A percentile compares a stretch with the other conserved stretches of the same genome.
Evolutionary conservation across 2,113 vertebrate genomes (phyloP).

Genomic region (Cyprinodon tularosa): DNA sequence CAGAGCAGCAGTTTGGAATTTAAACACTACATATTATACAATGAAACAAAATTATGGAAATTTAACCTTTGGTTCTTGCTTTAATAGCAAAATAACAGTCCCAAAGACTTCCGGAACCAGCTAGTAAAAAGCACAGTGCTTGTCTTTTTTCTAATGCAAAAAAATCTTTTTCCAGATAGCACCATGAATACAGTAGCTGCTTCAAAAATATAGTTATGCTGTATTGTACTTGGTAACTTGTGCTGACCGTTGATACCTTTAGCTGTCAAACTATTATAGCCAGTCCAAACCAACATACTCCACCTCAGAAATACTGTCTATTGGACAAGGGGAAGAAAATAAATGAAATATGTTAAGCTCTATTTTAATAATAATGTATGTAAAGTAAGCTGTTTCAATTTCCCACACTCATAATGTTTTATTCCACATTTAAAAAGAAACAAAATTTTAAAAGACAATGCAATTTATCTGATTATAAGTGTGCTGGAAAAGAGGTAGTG

Average conservation of each 20-base stretch:
- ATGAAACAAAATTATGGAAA: constrained; percentile 6
- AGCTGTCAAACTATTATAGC: neutral
- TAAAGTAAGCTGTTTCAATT: too few species aligned
- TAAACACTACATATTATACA: neutral
- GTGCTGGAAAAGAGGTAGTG: too few species aligned
- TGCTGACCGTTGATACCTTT: neutral
- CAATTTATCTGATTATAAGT: too few species aligned
- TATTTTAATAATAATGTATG: neutral
- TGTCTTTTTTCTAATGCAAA: neutral
- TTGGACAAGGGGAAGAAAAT: neutral
- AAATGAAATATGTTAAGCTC: neutral
- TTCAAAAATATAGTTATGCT: neutral
- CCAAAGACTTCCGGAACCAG: neutral
- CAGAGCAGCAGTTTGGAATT: constrained; percentile 24
- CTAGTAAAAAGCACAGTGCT: neutral
- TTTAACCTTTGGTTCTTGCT: neutral
- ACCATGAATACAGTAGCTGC: neutral
- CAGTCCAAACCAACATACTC: neutral
- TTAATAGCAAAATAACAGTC: neutral
- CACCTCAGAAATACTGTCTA: neutral
- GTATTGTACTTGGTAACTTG: neutral
- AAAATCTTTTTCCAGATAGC: neutral
- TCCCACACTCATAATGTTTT: too few species aligned
- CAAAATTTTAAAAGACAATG: too few species aligned
- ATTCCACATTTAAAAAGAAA: too few species aligned